Evolutionary conservation across 2,113 vertebrate species (phyloP).

Genomic region (Zapus hudsonius): DNA sequence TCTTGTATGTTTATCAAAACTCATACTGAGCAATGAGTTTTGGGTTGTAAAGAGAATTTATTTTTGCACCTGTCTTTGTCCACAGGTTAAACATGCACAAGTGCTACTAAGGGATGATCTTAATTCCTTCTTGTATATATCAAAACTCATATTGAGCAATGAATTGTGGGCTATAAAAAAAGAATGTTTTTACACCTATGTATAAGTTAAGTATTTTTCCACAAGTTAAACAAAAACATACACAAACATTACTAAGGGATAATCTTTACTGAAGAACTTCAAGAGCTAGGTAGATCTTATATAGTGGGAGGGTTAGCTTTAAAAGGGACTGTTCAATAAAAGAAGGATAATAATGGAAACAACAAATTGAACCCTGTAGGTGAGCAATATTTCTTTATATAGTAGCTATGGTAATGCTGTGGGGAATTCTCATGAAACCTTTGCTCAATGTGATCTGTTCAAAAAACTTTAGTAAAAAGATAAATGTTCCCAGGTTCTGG

Average conservation of each 20-base stretch:
- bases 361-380: constrained; percentile 17
- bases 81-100: no score
- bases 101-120: no score
- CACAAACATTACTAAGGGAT: not conserved
- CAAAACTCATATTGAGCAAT: not conserved
- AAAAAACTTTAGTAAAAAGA: not conserved
- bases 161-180: constrained; percentile 4
- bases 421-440: constrained; percentile 38
- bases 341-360: not conserved
- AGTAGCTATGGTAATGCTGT: not conserved
- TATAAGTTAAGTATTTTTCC: not conserved
- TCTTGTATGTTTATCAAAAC: no score
- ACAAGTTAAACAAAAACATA: not conserved
- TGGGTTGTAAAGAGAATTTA: no score
- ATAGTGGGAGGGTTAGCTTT: not conserved
- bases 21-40: no score
- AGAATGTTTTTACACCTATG: not conserved
- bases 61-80: no score
- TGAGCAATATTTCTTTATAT: not conserved
- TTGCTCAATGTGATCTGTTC: not conserved
- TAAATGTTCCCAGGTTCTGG: not conserved
- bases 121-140: not conserved
- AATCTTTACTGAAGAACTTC: constrained; percentile 13
- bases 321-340: constrained; percentile 6
- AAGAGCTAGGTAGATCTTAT: not conserved